Evolutionary conservation across 2,797 vertebrate genomes (phyloP).

Genomic region (Oryzias sinensis): DNA sequence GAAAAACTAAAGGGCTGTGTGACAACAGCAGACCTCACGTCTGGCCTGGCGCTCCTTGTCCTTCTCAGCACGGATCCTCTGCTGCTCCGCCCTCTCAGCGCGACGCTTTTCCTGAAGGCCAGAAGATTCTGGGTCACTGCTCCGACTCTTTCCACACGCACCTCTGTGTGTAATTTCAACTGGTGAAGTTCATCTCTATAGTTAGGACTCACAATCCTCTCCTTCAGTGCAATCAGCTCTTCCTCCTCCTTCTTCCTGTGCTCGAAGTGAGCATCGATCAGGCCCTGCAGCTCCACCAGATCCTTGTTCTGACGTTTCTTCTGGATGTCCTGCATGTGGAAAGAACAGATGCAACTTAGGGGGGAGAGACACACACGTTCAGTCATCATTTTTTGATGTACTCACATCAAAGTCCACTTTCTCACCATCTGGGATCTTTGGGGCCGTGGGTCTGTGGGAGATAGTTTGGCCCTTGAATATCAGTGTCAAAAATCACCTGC

Average conservation of each 20-base stretch:
- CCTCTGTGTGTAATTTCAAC: no score
- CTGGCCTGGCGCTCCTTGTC: constrained; percentile 93
- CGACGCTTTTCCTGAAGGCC: constrained; percentile 91
- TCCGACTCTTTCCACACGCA: no score
- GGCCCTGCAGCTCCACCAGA: constrained; percentile 89
- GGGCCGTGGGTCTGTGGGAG: constrained; percentile 83
- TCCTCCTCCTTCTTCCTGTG: constrained; percentile 94
- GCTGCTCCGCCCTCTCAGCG: constrained; percentile 92
- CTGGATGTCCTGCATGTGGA: constrained; percentile 87
- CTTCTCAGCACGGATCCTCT: constrained; percentile 90
- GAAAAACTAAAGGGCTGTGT: background rate
- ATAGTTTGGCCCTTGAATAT: background rate
- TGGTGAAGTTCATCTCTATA: no score
- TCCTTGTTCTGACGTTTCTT: constrained; percentile 99
- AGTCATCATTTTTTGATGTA: background rate
- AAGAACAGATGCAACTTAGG: constrained; percentile 1
- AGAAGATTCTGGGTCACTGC: background rate
- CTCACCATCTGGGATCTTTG: constrained; percentile 96
- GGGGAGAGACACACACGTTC: background rate
- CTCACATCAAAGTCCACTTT: constrained; percentile 99
- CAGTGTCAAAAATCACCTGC: background rate
- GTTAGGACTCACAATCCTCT: constrained; percentile 86
- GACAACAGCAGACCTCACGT: constrained; percentile 81
- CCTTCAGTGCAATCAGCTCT: constrained; percentile 90
- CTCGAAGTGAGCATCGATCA: constrained; percentile 96